Evolutionary conservation across 1,140 invertebrate genomes (phyloP), one percentile per base, ranked within the genome.

Genomic region (Drosophila willistoni): DNA sequence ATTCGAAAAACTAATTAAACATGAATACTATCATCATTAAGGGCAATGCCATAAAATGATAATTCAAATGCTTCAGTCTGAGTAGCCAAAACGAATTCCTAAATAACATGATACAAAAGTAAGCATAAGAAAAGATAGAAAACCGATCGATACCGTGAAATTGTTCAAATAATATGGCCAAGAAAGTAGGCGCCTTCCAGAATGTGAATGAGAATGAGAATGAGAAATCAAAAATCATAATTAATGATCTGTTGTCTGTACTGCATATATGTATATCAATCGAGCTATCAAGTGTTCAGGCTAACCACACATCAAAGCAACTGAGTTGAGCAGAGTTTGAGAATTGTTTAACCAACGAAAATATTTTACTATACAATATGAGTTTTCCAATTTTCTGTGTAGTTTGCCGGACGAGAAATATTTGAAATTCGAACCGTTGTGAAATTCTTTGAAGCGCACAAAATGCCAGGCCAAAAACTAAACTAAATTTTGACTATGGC

Each of bases 91-190:
- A 64, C 76, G 69, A 83, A 86, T 87, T 78, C 66, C 47, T 55
- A 9, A 62, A 68, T 77, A 79, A 86, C 83, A 74, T 36, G 44
- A 68, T 54, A 68, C 39, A 67, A 64, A 25, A 22, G 19, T 22
- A 22, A 22, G 19, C 19, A 22, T 22, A 22, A 1, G 19, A 22
- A 25, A 54, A 44, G 44, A 51, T 4, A 51, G 44, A 82, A 75
- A 69, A 67, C 71, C 71, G 54, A 69, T 71, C 54, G 56, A 69
- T 59, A 86, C 84, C 84, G 85, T 87, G 85, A 87, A 87, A 87
- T 87, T 87, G 74, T 77, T 84, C 84, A 89, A 89, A 87, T 89
- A 89, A 78, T 81, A 68, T 71, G n/a, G 60, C 76, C 80, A 83
- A 80, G 84, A 87, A 87, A 87, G 84, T 83, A 80, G 83, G 83